These are phyloP conservation scores for Penaeus japonicus DNA, from an alignment of 1,140 invertebrate genomes.

Conservation along the genomic window DNA sequence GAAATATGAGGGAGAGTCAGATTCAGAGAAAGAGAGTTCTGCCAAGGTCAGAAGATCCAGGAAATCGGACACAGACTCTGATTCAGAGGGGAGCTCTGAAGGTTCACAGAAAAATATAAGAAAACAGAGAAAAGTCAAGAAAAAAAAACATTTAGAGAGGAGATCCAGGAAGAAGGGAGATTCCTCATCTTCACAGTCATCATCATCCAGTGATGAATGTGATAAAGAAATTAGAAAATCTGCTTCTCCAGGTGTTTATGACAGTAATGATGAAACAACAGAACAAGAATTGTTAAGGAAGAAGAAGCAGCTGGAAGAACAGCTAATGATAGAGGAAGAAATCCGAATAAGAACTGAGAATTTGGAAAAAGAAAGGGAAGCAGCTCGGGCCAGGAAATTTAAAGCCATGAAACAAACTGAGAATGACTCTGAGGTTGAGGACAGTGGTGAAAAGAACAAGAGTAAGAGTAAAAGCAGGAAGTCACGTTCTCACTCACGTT, in stretches of 20 bases:
- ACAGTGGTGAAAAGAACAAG: not conserved
- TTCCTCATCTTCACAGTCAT: no score
- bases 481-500: conserved; percentile 26
- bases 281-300: conserved; percentile 52
- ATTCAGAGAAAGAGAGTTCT: no score
- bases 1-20: no score
- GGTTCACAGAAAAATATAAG: no score
- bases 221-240: no score
- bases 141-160: no score
- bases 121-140: no score
- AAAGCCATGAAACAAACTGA: not conserved
- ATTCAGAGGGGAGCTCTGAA: no score
- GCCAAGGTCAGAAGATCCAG: no score
- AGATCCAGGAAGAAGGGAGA: no score
- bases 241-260: not conserved
- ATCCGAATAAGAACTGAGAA: conserved; percentile 32
- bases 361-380: conserved; percentile 35
- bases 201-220: no score
- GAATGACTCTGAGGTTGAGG: not conserved
- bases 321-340: conserved; percentile 47
- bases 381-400: conserved; percentile 16
- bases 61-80: no score
- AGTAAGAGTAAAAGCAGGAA: not conserved
- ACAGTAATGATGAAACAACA: conserved; percentile 48
- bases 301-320: conserved; percentile 49